Conservation (phyloP, 1,140 invertebrate species). For the Lutraria rhynchaena region DNA sequence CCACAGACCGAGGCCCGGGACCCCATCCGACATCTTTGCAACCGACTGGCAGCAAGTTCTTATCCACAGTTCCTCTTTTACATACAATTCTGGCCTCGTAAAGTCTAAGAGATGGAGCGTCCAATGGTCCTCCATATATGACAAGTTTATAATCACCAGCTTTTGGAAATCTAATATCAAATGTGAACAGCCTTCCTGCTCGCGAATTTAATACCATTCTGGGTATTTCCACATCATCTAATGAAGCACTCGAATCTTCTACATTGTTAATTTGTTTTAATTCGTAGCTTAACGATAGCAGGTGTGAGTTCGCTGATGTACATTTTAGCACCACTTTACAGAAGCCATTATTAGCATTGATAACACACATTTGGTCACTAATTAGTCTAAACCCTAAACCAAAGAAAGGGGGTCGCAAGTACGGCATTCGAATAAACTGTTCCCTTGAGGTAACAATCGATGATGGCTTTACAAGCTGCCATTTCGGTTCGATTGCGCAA, state of each 20-base stretch:
- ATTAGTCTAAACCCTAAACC: slow-evolving; percentile 53
- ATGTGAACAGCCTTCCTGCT: slow-evolving; percentile 50
- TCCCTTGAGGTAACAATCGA: slow-evolving; percentile 10
- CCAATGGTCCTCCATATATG: slow-evolving; percentile 59
- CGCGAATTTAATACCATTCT: slow-evolving; percentile 62
- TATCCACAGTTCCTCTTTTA: slow-evolving; percentile 7
- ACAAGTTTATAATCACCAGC: slow-evolving; percentile 60
- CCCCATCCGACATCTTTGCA: slow-evolving; percentile 59
- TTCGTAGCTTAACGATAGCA: slow-evolving; percentile 54
- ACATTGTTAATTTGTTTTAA: slow-evolving; percentile 1
- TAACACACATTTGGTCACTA: slow-evolving; percentile 40
- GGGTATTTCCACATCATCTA: slow-evolving; percentile 43
- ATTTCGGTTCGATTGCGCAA: slow-evolving; percentile 49
- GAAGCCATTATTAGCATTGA: slow-evolving; percentile 30
- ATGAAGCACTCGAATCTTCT: slow-evolving; percentile 7
- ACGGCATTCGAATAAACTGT: slow-evolving; percentile 53
- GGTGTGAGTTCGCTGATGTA: slow-evolving; percentile 50
- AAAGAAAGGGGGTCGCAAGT: slow-evolving; percentile 61
- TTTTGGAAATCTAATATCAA: slow-evolving; percentile 59
- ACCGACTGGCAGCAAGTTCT: slow-evolving; percentile 53
- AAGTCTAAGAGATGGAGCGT: slow-evolving; percentile 30
- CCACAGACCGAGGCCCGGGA: slow-evolving; percentile 55
- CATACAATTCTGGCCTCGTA: slow-evolving; percentile 59
- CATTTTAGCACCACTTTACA: slow-evolving; percentile 49
- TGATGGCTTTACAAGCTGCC: slow-evolving; percentile 52